Evolutionary conservation across 2,113 vertebrate genomes (phyloP).

Genomic region (Hydrochoerus hydrochaeris): DNA sequence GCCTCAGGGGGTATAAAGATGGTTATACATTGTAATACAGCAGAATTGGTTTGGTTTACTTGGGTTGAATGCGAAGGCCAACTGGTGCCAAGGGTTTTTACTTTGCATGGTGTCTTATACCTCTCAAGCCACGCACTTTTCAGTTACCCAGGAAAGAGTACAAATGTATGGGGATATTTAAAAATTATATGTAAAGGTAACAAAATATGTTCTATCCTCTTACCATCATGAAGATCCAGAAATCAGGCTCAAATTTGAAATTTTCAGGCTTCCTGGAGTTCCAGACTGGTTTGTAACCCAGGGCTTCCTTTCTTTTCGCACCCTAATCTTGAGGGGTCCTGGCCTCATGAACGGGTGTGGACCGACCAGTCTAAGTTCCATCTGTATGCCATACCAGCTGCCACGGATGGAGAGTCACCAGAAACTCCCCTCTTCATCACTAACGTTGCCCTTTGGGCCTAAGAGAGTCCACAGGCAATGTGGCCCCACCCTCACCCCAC

Average conservation of each 20-base stretch:
- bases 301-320: neutral
- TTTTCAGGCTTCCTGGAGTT: neutral
- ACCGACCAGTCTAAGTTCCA: neutral
- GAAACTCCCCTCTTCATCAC: neutral
- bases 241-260: neutral
- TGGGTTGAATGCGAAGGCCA: neutral
- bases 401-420: neutral
- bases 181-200: neutral
- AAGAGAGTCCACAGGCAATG: neutral
- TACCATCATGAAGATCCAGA: neutral
- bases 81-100: neutral
- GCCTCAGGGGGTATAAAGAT: neutral
- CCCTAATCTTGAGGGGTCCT: too few species aligned
- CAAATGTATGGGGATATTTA: neutral
- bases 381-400: too few species aligned
- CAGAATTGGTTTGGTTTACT: neutral
- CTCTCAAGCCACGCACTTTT: neutral
- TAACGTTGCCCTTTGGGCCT: neutral
- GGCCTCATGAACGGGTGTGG: neutral
- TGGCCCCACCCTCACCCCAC: neutral
- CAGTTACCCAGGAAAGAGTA: neutral
- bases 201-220: neutral
- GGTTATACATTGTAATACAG: neutral
- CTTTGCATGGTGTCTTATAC: neutral
- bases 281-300: neutral